Base-by-base conservation (phyloP, 2,888 invertebrate genomes). In the Hypomecis atomaria region DNA sequence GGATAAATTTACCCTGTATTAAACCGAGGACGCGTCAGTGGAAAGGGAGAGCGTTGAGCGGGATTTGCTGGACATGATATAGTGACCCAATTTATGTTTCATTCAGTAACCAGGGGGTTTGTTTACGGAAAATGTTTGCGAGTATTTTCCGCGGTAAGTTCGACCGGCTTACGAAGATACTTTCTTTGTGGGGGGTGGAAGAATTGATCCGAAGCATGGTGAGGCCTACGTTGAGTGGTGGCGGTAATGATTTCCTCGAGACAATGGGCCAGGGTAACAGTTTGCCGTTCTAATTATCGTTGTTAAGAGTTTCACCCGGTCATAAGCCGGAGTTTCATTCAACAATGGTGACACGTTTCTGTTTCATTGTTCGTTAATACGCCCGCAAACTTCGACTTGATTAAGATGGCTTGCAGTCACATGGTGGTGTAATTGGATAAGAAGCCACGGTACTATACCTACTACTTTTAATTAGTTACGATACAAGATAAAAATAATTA, bases 351-450 rank as follows among this genome's bases (percentile, higher is more conserved):
- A 85, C 84, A 84, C 81, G 79, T 82, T 82, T 81, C 78, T 69
- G 75, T 79, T 83, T 81, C 83, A 85, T 85, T 85, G 84, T 85
- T 81, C 83, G 82, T 75, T 83, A 83, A 83, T 82, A 80, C 77
- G 73, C 68, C 71, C 70, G 74, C 75, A 72, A 80, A 83, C 78
- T 84, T 83, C 76, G 74, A 76, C 82, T 78, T 81, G 80, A 84
- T 84, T 82, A 81, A 81, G 75, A 75, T 68, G 77, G 74, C 66
- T 62, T 67, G 36, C 5, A 65, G 62, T 71, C 62, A 78, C 78
- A 82, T 71, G 44, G 74, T 58, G 34, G 37, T 62, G 73, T 69
- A 58, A 70, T 65, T 59, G 5, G 36, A n/a, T n/a, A n/a, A n/a
- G n/a, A n/a, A n/a, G n/a, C n/a, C n/a, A n/a, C n/a, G n/a, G n/a